phyloP scores from a whole-genome alignment of 1,140 invertebrate species.

The Meloidogyne hapla region DNA sequence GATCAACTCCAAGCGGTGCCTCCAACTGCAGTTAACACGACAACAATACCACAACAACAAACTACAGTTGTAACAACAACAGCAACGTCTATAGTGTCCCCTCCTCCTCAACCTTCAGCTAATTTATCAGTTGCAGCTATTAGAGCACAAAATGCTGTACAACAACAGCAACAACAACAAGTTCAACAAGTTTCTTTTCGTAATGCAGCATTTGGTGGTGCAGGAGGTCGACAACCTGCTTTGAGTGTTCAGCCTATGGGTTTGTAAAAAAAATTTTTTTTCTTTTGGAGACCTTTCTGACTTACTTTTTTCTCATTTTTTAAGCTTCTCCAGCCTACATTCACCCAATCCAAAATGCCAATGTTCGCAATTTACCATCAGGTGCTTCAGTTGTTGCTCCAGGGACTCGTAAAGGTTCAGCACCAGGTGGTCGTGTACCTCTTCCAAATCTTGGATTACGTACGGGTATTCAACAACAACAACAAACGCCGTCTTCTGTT shows the following conservation, averaged over 20 bases:
- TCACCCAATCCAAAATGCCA: constrained; percentile 42
- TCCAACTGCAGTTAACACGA: not conserved
- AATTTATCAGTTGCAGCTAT: not conserved
- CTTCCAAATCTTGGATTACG: constrained; percentile 47
- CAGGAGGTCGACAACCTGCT: constrained; percentile 35
- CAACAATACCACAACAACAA: not conserved
- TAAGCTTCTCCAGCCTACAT: constrained; percentile 31
- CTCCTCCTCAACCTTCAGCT: not conserved
- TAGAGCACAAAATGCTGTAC: constrained; percentile 19
- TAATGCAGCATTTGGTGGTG: constrained; percentile 21
- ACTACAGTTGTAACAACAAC: not conserved
- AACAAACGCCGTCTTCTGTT: constrained; percentile 3
- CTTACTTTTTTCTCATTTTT: not conserved
- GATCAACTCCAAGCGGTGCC: constrained; percentile 28
- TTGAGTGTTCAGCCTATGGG: constrained; percentile 44
- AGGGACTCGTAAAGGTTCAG: constrained; percentile 47
- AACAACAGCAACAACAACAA: constrained; percentile 17
- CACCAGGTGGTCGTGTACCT: constrained; percentile 55
- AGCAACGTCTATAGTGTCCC: not conserved
- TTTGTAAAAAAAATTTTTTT: not conserved
- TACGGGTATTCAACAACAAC: constrained; percentile 17
- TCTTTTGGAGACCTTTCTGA: not conserved
- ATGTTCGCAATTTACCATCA: constrained; percentile 31
- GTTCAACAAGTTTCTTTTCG: constrained; percentile 37
- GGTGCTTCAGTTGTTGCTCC: constrained; percentile 14